Base-by-base conservation (phyloP, 2,797 vertebrate genomes). In the Pseudocheirus occidentalis region DNA sequence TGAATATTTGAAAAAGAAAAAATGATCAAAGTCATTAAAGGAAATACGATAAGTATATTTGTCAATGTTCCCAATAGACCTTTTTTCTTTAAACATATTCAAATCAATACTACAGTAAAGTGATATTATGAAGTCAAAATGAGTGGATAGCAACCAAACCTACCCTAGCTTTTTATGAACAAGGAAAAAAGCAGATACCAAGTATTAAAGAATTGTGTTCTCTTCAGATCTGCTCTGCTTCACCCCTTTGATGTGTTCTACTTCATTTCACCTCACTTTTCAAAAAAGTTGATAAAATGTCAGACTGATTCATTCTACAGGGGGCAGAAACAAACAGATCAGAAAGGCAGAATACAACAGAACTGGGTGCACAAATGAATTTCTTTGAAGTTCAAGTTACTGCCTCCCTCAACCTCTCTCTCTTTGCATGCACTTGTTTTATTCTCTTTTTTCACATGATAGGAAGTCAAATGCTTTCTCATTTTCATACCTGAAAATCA, bases 181-280 rank as follows among this genome's bases (percentile, higher is more conserved):
- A 81, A 96, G 91, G 93, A 90, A 96, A 97, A 50, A 73, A 58
- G 94, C 50, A 46, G 34, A 52, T 29, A 54, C 9, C 96, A 95
- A 89, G 29, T 91, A 96, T 92, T 97, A 97, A 98, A 98, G 98
- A 95, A 90, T 31, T 93, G 93, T 90, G 56, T 96, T 98, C 97
- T 97, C 98, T 97, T 98, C 97, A 98, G 98, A 98, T 98, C 94
- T 98, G 98, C 97, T 97, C 94, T 91, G 97, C 96, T 98, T 98
- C 94, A 96, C 93, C 94, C 90, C 95, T 98, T 98, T 98, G 97
- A 98, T 97, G 93, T 95, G 94, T 98, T 98, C 98, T 97, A 98
- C 97, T 96, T 96, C 95, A 95, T 93, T 98, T 98, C 97, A 98
- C 96, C 97, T 95, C 96, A 97, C 96, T 98, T 97, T 98, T 98